Base-by-base conservation (phyloP, 2,113 vertebrate species). In the Festucalex cinctus region DNA sequence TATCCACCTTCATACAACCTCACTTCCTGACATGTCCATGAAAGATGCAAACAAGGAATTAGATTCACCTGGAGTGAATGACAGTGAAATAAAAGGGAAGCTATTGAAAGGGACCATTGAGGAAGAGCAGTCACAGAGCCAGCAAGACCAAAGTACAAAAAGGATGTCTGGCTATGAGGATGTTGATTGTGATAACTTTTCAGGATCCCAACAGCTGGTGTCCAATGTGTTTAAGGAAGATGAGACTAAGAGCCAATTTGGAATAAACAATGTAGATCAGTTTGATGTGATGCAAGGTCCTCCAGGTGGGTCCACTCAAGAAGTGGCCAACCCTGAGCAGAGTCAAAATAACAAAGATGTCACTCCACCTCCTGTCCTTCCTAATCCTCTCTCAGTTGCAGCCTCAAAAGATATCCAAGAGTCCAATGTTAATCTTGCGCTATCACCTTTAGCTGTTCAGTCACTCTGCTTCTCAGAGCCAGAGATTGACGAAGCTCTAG, bases 1-100 rank as follows among this genome's bases (percentile, higher is more conserved):
- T 69, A 87, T 92, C 49, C 74, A 86, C 13, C 60, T 81, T 1
- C 66, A 65, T 0, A 68, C 79, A 35, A 20, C 36, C 6, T 6
- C 69, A 79, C 7, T 41, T 65, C 1, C 20, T 48, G 65, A 78
- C 5, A 6, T 20, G 28, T 1, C 0, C n/a, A 54, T 60, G 28
- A 58, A 83, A 6, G 51, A 80, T 22, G 28, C 35, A 46, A 53
- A 61, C 6, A 59, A 65, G 12, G 56, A 69, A 7, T 48, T 14
- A 10, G 57, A 73, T 46, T 12, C 44, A 10, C 60, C 46, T 36
- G 28, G 5, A 8, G 3, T 16, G 14, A 35, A 46, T n/a, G 28
- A 66, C n/a, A 36, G 10, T 48, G 28, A 36, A 61, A 41, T 39
- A 12, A 39, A 22, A n/a, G 35, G 32, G 32, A 36, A 20, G 58